These are phyloP conservation scores for Globia sparganii DNA, from an alignment of 2,888 invertebrate species.

Conservation along the genomic window DNA sequence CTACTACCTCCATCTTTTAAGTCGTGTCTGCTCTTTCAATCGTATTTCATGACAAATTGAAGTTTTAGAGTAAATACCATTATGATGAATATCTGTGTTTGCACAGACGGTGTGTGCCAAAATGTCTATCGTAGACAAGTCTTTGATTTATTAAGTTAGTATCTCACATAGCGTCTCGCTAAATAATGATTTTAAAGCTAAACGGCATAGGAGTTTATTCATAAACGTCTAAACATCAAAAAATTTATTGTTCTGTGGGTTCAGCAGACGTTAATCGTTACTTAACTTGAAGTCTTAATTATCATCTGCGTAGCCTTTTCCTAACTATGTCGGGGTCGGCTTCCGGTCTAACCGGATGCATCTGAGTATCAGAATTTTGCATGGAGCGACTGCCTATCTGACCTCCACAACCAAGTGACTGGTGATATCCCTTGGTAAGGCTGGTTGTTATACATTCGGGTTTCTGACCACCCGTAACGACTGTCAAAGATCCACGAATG, in stretches of 20 bases:
- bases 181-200: background rate
- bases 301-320: no score
- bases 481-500: no score
- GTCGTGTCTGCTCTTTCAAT: no score
- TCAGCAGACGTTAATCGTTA: background rate
- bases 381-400: no score
- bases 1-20: no score
- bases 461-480: no score
- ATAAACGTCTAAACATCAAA: background rate
- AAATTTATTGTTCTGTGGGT: background rate
- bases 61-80: background rate
- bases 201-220: background rate
- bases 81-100: slow-evolving; percentile 8
- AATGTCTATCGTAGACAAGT: background rate
- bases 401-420: no score
- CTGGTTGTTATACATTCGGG: no score
- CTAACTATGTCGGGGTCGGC: no score
- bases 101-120: background rate
- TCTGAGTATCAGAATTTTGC: no score
- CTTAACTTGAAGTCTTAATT: background rate
- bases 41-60: background rate
- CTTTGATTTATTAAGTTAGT: background rate
- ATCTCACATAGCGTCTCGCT: background rate
- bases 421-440: no score
- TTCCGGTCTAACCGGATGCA: no score